These are phyloP conservation scores for Asbolus verrucosus DNA, from an alignment of 1,140 invertebrate genomes.

Conservation along the genomic window DNA sequence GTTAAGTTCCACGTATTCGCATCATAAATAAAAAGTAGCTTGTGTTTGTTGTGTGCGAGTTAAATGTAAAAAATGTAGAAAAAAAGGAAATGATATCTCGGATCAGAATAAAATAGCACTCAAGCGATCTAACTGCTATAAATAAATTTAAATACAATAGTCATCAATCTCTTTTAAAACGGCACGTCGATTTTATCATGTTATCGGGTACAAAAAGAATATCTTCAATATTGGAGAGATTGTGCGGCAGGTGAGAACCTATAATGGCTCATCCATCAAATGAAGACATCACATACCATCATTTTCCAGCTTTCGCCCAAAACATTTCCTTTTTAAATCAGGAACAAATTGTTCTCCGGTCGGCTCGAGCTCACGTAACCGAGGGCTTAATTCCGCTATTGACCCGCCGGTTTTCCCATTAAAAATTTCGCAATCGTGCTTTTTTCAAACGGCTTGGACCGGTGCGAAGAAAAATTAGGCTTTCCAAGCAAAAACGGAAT, in stretches of 20 bases:
- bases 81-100: conserved; percentile 41
- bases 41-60: conserved; percentile 1
- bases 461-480: no score
- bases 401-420: conserved; percentile 28
- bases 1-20: not conserved
- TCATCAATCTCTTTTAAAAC: conserved; percentile 43
- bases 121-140: conserved; percentile 34
- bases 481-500: no score
- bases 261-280: conserved; percentile 43
- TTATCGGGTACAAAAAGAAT: conserved; percentile 41
- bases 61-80: conserved; percentile 33
- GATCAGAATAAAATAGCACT: conserved; percentile 35
- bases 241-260: conserved; percentile 38
- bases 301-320: conserved; percentile 25
- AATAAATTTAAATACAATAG: conserved; percentile 46
- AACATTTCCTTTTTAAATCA: conserved; percentile 20
- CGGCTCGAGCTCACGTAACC: no score
- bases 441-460: not conserved
- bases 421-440: not conserved
- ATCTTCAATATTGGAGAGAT: conserved; percentile 41
- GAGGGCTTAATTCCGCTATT: no score
- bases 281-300: conserved; percentile 36
- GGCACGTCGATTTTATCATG: conserved; percentile 42
- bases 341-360: conserved; percentile 14
- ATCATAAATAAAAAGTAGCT: conserved; percentile 18